Evolutionary conservation across 2,888 invertebrate genomes (phyloP).

Genomic region (Diaphora mendica): DNA sequence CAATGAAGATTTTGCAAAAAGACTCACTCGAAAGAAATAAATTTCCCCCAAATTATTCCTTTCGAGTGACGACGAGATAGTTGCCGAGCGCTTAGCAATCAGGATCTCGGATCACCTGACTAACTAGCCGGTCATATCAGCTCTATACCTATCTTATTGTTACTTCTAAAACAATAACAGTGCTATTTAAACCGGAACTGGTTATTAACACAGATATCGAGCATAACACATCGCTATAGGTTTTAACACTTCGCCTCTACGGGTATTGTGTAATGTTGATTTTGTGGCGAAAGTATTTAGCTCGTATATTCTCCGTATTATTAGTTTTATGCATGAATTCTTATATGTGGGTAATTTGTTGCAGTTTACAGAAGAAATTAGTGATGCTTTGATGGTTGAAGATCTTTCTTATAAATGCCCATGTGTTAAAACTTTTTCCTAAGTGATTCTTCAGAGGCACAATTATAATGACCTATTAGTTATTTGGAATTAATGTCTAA

Average conservation of each 20-base stretch:
- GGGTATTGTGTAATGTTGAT: slow-evolving; percentile 46
- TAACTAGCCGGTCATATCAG: neutral
- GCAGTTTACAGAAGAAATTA: neutral
- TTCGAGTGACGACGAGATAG: no score
- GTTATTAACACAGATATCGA: slow-evolving; percentile 40
- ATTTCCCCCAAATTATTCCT: no score
- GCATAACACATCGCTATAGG: slow-evolving; percentile 25
- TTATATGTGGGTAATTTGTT: neutral
- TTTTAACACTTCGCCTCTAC: slow-evolving; percentile 24
- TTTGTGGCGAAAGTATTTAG: slow-evolving; percentile 31
- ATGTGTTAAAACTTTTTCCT: no score
- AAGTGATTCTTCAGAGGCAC: neutral
- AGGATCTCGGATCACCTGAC: neutral
- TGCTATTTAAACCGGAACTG: slow-evolving; percentile 35
- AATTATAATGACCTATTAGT: no score
- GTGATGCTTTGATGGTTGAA: neutral
- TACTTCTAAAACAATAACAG: slow-evolving; percentile 27
- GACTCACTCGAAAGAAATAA: no score
- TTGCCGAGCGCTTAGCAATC: no score
- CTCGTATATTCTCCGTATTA: neutral
- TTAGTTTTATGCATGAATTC: neutral
- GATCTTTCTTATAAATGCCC: neutral
- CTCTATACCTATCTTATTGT: slow-evolving; percentile 6
- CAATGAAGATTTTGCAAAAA: no score
- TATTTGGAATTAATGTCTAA: no score